Percentiles rank a stretch among this genome's conserved stretches.
These are phyloP conservation scores for Xylocampa areola DNA, from an alignment of 2,888 invertebrate species.

Conservation along the genomic window DNA sequence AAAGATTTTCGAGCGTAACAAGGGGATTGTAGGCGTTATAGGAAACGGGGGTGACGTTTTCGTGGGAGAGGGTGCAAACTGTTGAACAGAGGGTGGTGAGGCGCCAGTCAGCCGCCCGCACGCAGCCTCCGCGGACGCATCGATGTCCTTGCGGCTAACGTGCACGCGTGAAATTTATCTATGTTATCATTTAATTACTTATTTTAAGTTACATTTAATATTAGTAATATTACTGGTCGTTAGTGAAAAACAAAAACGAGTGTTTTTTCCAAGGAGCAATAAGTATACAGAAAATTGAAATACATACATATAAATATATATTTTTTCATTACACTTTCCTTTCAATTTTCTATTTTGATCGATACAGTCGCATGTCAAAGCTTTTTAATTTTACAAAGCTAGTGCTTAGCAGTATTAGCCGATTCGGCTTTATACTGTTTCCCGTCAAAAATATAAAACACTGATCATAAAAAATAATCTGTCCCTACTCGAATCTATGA, in stretches of 20 bases:
- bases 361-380: too few relatives aligned
- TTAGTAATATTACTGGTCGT: not conserved
- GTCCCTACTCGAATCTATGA: too few relatives aligned
- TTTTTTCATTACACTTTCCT: too few relatives aligned
- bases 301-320: too few relatives aligned
- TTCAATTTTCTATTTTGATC: too few relatives aligned
- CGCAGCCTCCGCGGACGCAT: conserved; percentile 72
- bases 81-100: conserved; percentile 85
- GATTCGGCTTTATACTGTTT: too few relatives aligned
- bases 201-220: conserved; percentile 12
- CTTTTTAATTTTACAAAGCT: too few relatives aligned
- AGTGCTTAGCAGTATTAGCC: too few relatives aligned
- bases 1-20: conserved; percentile 48
- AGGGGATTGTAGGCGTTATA: conserved; percentile 56
- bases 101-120: conserved; percentile 83
- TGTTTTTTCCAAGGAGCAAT: too few relatives aligned
- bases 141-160: conserved; percentile 51
- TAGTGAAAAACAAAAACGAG: not conserved
- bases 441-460: too few relatives aligned
- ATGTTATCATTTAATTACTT: conserved; percentile 38
- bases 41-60: conserved; percentile 71
- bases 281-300: conserved; percentile 20
- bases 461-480: too few relatives aligned
- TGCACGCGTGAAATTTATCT: conserved; percentile 59
- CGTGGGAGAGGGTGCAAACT: conserved; percentile 84